Evolutionary conservation across 1,140 invertebrate genomes (phyloP), one percentile per base, ranked within the genome.

Genomic region (Bicyclus anynana): DNA sequence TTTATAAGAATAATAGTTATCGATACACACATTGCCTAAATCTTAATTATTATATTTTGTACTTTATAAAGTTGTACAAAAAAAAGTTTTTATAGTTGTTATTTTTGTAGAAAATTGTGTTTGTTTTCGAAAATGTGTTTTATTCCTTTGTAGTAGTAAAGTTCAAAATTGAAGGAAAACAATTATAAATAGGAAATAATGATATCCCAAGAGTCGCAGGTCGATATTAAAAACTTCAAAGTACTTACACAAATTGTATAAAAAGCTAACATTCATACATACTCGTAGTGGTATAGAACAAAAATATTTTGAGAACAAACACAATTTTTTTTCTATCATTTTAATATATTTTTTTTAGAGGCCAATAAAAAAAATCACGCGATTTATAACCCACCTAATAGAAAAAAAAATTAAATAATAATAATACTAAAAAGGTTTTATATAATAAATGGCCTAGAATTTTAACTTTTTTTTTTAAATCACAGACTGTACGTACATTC

Each of bases 401-500:
- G 27, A 56, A 60, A 65, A 53, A 65, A 59, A 17, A 52, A 33
- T 44, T 29, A 18, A 5, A 16, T 17, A 40, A 5, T 7, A 21
- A 44, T 5, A 44, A 5, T 50, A 56, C 35, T 12, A 40, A 51
- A 53, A 10, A 12, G 3, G 5, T 21, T 20, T 5, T 7, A 12
- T 20, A 5, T 20, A n/a, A n/a, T 20, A 13, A 53, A 57, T 48
- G 60, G 18, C 23, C 49, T 44, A 44, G 12, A 21, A 20, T 38
- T 5, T 16, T 38, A n/a, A 35, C 9, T 35, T 35, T 35, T 12
- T 35, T 35, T 38, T 23, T 55, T 20, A 18, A 23, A 35, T 17
- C 2, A 47, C 17, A 59, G 40, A 52, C 49, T 52, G 49, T 62
- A 17, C 21, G 35, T 61, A 72, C 67, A 76, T 70, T 70, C 70